Base-by-base conservation (phyloP, 2,797 vertebrate genomes). In the Zenarchopterus dispar region DNA sequence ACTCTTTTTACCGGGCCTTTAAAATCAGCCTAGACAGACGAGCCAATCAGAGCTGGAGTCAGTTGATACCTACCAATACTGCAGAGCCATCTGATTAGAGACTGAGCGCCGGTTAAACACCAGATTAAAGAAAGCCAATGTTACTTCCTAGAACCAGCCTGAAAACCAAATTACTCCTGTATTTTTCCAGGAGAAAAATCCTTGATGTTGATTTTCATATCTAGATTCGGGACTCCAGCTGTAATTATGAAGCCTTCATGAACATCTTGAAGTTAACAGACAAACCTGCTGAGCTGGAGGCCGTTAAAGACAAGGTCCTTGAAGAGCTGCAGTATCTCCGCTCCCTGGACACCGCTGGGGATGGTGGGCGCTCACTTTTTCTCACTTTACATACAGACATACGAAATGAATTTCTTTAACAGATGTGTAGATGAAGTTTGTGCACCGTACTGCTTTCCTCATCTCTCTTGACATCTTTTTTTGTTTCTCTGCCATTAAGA, bases 221-320 rank as follows among this genome's bases (percentile, higher is more conserved):
- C 7, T 80, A 99, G 98, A 97, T 99, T 70, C 94, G 93, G 77
- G 97, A 99, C 93, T 96, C 96, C 61, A 98, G 96, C 93, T 99
- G 97, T 90, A 98, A 97, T 91, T 99, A 98, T 66, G 98, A 99
- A 95, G 97, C 98, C 92, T 99, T 99, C 91, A 96, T 99, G 96
- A 99, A 96, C 93, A 97, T 99, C 91, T 94, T 99, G 91, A 99
- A 99, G 92, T 91, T 99, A 93, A 98, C 96, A 49, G 96, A 99
- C 92, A 96, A 96, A 80, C 90, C 94, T 41, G 73, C 94, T 16
- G 98, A 99, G 85, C 91, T 99, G 80, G 97, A 99, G 92, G 96
- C 97, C 16, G 98, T 99, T 59, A 97, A 96, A 89, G 97, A 99
- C 93, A 97, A 97, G 87, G 96, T 97, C 74, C 85, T 94, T 78